Evolutionary conservation across 1,140 invertebrate species (phyloP).

Genomic region (Dufourea novaeangliae): DNA sequence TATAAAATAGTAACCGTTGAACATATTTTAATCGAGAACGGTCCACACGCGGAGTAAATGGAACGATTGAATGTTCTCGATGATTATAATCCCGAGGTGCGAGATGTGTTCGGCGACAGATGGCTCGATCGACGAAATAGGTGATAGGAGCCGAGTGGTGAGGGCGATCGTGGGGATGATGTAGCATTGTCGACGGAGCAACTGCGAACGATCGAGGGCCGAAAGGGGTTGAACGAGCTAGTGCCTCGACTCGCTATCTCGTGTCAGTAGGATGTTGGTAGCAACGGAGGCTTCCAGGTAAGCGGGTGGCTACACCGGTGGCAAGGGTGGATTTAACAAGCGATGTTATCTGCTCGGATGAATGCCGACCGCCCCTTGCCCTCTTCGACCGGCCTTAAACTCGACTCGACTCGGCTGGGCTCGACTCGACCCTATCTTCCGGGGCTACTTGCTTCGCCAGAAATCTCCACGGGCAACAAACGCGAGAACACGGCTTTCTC

Average conservation of each 20-base stretch:
- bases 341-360: slow-evolving; percentile 70
- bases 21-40: no score
- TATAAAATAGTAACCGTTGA: no score
- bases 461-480: slow-evolving; percentile 45
- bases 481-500: slow-evolving; percentile 21
- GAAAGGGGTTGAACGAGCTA: slow-evolving; percentile 42
- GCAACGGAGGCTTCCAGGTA: slow-evolving; percentile 60
- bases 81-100: neutral
- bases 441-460: slow-evolving; percentile 41
- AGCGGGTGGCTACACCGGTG: slow-evolving; percentile 56
- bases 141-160: slow-evolving; percentile 15
- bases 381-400: slow-evolving; percentile 45
- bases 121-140: slow-evolving; percentile 43
- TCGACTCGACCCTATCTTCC: slow-evolving; percentile 56
- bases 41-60: no score
- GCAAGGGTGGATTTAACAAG: slow-evolving; percentile 69
- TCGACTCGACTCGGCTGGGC: neutral
- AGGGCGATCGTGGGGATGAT: slow-evolving; percentile 33
- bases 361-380: slow-evolving; percentile 61
- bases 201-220: slow-evolving; percentile 7
- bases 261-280: slow-evolving; percentile 65
- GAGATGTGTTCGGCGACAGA: slow-evolving; percentile 12
- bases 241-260: slow-evolving; percentile 61
- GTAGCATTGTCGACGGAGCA: slow-evolving; percentile 24
- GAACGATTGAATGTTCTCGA: neutral